phyloP scores from a whole-genome alignment of 2,797 vertebrate species.

The Graptemys geographica region DNA sequence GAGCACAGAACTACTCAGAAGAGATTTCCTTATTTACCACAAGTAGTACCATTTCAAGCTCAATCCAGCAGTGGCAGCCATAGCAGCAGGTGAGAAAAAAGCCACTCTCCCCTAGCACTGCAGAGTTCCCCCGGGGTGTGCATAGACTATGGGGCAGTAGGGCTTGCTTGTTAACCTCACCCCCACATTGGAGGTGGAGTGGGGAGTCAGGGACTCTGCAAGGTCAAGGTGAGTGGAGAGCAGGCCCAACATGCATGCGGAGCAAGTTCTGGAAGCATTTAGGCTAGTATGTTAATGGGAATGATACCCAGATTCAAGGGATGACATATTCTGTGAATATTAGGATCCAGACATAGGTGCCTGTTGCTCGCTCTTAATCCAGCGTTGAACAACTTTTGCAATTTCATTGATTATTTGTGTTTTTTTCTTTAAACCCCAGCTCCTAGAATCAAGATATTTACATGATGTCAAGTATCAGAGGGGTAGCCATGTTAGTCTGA shows the following conservation, averaged over 20 bases:
- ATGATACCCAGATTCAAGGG: too few species aligned
- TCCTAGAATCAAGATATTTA: neutral
- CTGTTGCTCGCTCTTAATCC: neutral
- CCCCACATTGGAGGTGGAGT: neutral
- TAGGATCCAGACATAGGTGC: neutral
- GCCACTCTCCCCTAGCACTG: neutral
- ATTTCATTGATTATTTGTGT: neutral
- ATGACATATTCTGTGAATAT: neutral
- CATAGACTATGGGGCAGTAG: neutral
- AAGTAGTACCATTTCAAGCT: too few species aligned
- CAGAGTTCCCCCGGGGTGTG: neutral
- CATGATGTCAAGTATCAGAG: neutral
- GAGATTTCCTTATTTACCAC: neutral
- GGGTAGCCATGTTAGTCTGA: too few species aligned
- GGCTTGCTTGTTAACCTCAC: neutral
- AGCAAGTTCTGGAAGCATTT: neutral
- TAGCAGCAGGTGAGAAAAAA: neutral
- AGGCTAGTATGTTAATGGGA: neutral
- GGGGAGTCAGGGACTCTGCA: neutral
- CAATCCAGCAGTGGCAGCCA: neutral
- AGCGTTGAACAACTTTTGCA: neutral
- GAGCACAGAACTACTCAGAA: neutral
- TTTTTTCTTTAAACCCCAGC: neutral
- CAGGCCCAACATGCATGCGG: neutral
- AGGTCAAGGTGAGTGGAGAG: neutral